Base-by-base conservation (phyloP, 2,888 invertebrate species). In the Megaustenia siamemsis region DNA sequence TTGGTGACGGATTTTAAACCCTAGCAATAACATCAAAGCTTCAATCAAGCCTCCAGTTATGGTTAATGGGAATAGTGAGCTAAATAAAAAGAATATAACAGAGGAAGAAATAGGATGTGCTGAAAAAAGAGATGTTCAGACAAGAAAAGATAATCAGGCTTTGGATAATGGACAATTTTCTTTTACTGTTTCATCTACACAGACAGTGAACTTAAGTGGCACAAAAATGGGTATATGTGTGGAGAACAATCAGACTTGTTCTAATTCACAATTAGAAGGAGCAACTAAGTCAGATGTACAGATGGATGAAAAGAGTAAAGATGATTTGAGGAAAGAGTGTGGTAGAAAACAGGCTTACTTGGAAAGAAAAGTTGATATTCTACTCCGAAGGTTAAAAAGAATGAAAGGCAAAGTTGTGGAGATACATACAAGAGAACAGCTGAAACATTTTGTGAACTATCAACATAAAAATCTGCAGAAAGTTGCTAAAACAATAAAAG, bases 381-480 rank as follows among this genome's bases (percentile, higher is more conserved):
- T 98, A 81, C 93, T 96, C 90, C 95, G 97, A 88, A 95, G 97
- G 87, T 94, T 97, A 86, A 95, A 96, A 24, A 97, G 97, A 92
- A 94, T 97, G 40, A 97, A 98, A 93, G 96, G 96, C 0, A 95
- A 96, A 81, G 95, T 96, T 56, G 95, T 97, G 93, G 97, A 97
- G 8, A 96, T 96, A 87, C 97, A 97, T 93, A 95, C 96, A 43
- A 96, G 96, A 80, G 96, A 96, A 89, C 97, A 98, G 93, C 96
- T 96, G 21, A 95, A 96, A 38, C 96, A 97, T 8, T 96, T 97
- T 82, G 96, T 97, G 88, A 96, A 96, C 87, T 95, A 96, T 91
- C 96, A 96, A 43, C 96, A 96, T 86, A 91, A 90, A 35, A 91
- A 92, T 75, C 88, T 93, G 40, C 91, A 92, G 86, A 89, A 89